Evolutionary conservation across 2,888 invertebrate genomes (phyloP), one percentile per base, ranked within the genome.

Genomic region (Agrotis segetum): DNA sequence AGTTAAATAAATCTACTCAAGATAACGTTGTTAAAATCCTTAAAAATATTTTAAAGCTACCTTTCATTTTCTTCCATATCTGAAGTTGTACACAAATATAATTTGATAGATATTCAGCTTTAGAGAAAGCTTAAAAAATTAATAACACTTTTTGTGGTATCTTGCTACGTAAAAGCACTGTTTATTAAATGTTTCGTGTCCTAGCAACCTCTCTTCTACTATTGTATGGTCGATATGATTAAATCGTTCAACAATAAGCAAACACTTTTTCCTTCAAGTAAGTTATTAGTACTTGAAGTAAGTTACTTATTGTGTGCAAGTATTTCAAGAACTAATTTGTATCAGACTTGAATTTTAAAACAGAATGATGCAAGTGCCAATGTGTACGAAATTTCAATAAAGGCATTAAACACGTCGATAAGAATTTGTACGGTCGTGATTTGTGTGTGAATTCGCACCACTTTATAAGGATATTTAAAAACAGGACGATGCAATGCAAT

Each of bases 1-100:
- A 55, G 17, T 61, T 55, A 29, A 55, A 19, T 61, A 16, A 14
- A 47, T 4, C n/a, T 24, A 16, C 16, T 59, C 13, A 4, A 7
- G 50, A 13, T 17, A 17, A 17, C 17, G 5, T 64, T 53, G 56
- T 24, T 56, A 63, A 71, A 68, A 73, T 24, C 24, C 24, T 24
- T 24, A 24, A 24, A 24, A 24, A 24, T 24, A 24, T 24, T 24
- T 24, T 44, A 74, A 16, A 64, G 29, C 0, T 73, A 83, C 83
- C 85, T 83, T 73, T 59, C 76, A 68, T 66, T 61, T 63, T 64
- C 67, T 24, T 85, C 78, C 84, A 84, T 84, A 14, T 53, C 40
- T 62, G 1, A 7, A 17, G 24, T 4, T 29, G 21, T 3, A 19
- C 5, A 13, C 16, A 9, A 58, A 49, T 19, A 19, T 53, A 55